Evolutionary conservation across 53 echinoderm and acorn worm species (phyloP), one percentile per base, ranked within the genome.

Genomic region (Holothuria scabra): DNA sequence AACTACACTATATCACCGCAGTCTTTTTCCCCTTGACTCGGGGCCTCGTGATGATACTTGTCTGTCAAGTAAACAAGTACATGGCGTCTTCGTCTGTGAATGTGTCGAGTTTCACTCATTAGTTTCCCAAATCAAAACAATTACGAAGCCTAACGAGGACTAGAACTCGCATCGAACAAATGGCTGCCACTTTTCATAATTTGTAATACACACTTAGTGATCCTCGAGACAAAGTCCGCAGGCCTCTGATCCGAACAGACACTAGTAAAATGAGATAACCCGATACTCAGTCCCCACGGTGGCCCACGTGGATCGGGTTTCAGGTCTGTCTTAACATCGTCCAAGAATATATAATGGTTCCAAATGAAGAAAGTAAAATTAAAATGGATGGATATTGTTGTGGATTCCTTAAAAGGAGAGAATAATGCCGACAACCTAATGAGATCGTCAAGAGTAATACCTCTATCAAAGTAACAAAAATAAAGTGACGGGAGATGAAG

Each of bases 51-150:
- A 24, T 26, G 11, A 72, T 72, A 49, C 72, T 72, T 46, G 72
- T 72, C 72, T 72, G 72, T 72, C 72, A 72, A 72, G 72, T 72
- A 72, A 72, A 72, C 72, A 72, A 72, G 72, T 72, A 46, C 72
- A 72, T 48, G 72, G 72, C 72, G 72, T 72, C 72, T 20, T 72
- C 44, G 72, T 72, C 41, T 72, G 44, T 37, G 72, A 28, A 72
- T 72, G 72, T 72, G 72, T 72, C 72, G 72, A 72, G 72, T 72
- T 72, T 72, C 72, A 46, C 72, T 72, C 72, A 72, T 72, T 72
- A 72, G 72, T 48, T 72, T 46, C 46, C 22, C 72, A 49, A 72
- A 72, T 72, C 72, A 72, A 72, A 72, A 72, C 72, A 72, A 72
- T 72, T 72, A 72, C 72, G 46, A 72, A 72, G 72, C 24, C 48